Percentiles rank a stretch among this genome's conserved stretches.
Conservation (phyloP, 2,797 vertebrate genomes). For the Silurus lanzhouensis region DNA sequence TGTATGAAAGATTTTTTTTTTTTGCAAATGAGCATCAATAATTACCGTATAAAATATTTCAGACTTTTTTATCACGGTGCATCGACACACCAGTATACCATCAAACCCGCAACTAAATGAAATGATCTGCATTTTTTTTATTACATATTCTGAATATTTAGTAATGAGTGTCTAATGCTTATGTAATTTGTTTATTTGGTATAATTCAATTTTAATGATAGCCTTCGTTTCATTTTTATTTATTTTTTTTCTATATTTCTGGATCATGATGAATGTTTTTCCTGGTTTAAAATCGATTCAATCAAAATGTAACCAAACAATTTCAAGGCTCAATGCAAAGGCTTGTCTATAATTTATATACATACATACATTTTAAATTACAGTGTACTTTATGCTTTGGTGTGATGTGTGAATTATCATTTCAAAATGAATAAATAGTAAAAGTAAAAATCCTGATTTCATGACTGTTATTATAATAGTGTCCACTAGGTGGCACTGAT, state of each 20-base stretch:
- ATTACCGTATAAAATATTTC: background rate
- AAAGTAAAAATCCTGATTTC: background rate
- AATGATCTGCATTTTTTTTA: background rate
- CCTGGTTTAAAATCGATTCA: background rate
- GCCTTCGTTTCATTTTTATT: background rate
- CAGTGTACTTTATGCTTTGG: background rate
- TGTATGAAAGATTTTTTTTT: background rate
- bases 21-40: background rate
- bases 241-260: background rate
- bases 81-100: background rate
- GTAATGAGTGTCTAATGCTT: background rate
- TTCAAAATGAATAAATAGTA: conserved; percentile 1
- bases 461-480: background rate
- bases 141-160: background rate
- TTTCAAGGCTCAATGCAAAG: background rate
- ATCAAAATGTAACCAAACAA: background rate
- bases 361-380: background rate
- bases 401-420: background rate
- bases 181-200: background rate
- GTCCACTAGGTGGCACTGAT: conserved; percentile 46
- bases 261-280: too few relatives aligned
- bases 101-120: background rate
- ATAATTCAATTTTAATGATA: too few relatives aligned
- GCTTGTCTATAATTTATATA: background rate
- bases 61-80: background rate